Base-by-base conservation (phyloP, 2,888 invertebrate species). In the Stenodema calcarata region DNA sequence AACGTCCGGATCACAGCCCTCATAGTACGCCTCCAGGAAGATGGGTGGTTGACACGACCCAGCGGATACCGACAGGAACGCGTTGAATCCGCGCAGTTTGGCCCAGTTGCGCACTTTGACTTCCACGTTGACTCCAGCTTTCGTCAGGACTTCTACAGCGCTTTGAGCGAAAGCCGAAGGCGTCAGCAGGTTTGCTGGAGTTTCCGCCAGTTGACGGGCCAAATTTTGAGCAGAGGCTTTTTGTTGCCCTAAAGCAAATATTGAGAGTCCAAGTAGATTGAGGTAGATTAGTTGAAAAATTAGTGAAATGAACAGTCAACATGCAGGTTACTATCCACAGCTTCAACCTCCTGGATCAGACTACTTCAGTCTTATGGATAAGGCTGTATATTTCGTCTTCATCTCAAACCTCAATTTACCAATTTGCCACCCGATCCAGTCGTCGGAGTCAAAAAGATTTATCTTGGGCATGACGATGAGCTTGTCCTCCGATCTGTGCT, bases 161-260 rank as follows among this genome's bases (percentile, higher is more conserved):
- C 94, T 93, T 91, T 95, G 94, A 0, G 95, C 95, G 91, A 96
- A 96, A 4, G 93, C 92, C 0, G 95, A 95, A 0, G 97, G 97
- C 2, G 96, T 96, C 91, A 97, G 92, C 86, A 94, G 90, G 90
- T 97, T 97, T 0, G 96, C 94, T 0, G 97, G 96, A 90, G 95
- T 94, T 91, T 97, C 96, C 92, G 95, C 95, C 14, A 97, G 91
- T 89, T 93, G 93, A 7, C 96, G 92, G 0, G 96, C 95, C 86
- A 96, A 92, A 91, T 97, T 97, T 91, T 97, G 97, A 0, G 95
- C 95, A 86, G 95, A 94, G 0, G 95, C 96, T 90, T 95, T 94
- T 85, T 94, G 91, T 44, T 93, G 90, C 0, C 97, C 97, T 87
- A n/a, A n/a, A n/a, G n/a, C n/a, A n/a, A n/a, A n/a, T n/a, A n/a